These are phyloP conservation scores for Nomada flava DNA, from an alignment of 2,888 invertebrate species.

Conservation along the genomic window DNA sequence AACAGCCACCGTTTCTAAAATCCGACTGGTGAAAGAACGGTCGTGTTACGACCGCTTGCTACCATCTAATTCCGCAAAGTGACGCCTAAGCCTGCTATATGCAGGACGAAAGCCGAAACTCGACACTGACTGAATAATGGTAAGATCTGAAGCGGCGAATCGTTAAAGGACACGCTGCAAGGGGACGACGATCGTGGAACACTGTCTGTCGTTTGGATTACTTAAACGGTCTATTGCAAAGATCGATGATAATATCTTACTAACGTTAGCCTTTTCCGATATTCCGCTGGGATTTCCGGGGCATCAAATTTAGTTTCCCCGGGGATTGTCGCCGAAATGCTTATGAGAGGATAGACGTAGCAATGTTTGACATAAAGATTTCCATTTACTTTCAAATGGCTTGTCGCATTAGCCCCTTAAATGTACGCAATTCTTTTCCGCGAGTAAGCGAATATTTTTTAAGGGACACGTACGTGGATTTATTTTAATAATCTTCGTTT, in stretches of 20 bases:
- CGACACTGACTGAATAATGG: conserved; percentile 75
- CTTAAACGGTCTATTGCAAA: conserved; percentile 64
- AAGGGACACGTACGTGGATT: too few relatives aligned
- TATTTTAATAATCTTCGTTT: too few relatives aligned
- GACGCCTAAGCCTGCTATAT: conserved; percentile 81
- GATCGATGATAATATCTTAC: conserved; percentile 63
- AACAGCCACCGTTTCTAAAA: conserved; percentile 52
- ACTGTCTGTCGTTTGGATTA: conserved; percentile 66
- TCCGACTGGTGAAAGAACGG: conserved; percentile 52
- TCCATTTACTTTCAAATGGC: neutral
- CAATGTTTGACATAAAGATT: neutral
- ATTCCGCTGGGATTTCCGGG: conserved; percentile 12
- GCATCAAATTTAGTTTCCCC: conserved; percentile 55
- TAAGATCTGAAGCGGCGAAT: conserved; percentile 58
- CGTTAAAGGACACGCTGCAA: conserved; percentile 53
- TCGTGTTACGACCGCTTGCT: conserved; percentile 61
- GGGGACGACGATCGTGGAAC: conserved; percentile 53
- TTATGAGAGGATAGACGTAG: neutral
- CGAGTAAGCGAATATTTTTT: too few relatives aligned
- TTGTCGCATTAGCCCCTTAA: neutral
- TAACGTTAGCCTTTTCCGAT: conserved; percentile 33
- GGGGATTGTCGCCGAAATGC: neutral
- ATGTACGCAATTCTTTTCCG: too few relatives aligned
- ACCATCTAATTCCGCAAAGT: conserved; percentile 81
- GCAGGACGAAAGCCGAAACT: conserved; percentile 78